Evolutionary conservation across 2,113 vertebrate genomes (phyloP).

Genomic region (Drymodes brunneopygia): DNA sequence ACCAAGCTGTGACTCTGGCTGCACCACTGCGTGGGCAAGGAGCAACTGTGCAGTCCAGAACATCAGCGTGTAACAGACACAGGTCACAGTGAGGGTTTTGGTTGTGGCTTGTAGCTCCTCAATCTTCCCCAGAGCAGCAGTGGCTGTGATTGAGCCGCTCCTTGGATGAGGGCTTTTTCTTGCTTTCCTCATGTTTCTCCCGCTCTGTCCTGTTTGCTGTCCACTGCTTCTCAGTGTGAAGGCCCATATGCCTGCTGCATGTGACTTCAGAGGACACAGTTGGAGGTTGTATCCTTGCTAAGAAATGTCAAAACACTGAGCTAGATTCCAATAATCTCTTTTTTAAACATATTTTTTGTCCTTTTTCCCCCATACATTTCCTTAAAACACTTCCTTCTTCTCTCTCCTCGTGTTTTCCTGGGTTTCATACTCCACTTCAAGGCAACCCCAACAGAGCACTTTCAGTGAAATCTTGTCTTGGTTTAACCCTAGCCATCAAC

Average conservation of each 20-base stretch:
- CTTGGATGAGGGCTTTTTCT: neutral
- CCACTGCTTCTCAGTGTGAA: neutral
- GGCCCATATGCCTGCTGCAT: neutral
- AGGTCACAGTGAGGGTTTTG: neutral
- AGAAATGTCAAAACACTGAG: neutral
- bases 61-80: fast-evolving
- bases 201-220: neutral
- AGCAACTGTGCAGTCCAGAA: fast-evolving
- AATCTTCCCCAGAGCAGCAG: neutral
- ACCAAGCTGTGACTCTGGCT: neutral
- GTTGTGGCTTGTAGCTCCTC: neutral
- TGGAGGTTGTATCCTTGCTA: neutral
- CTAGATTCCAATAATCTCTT: neutral
- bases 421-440: neutral
- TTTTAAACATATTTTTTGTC: fast-evolving
- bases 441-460: neutral
- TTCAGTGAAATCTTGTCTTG: neutral
- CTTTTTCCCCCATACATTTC: neutral
- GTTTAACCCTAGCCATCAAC: neutral
- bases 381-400: neutral
- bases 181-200: neutral
- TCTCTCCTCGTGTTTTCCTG: neutral
- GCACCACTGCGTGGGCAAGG: fast-evolving
- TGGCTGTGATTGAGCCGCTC: neutral
- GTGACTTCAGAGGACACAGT: neutral